Evolutionary conservation across 2,113 vertebrate species (phyloP), one percentile per base, ranked within the genome.

Genomic region (Bos taurus): DNA sequence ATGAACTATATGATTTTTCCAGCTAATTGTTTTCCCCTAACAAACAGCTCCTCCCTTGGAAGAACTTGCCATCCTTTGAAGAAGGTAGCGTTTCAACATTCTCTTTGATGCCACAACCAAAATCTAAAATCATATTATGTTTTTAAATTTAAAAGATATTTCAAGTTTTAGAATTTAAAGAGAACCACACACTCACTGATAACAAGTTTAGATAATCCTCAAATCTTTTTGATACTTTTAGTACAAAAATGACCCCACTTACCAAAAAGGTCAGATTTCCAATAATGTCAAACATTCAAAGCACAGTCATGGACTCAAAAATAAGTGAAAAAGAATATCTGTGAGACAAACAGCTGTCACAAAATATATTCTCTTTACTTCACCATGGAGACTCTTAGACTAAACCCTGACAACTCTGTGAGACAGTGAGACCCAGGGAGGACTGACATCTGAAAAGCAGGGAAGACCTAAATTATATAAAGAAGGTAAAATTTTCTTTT

Each of bases 11-110:
- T 67, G 40, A 87, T 67, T 96, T 96, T 89, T 71, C 21, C 26
- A 96, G 86, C 23, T 88, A 93, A 93, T 23, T 97, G 60, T 77
- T 82, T 93, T 60, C 40, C 50, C 78, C 77, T 77, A 88, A 90
- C 4, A 95, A 71, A 97, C 12, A 84, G 67, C 40, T 84, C 74
- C 88, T 91, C 33, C 56, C 56, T 80, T 7, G 21, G 25, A 36
- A 95, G 23, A 36, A 67, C 13, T 43, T 91, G 57, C 59, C 40
- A 88, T n/a, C 8, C 57, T 88, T 80, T 88, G 17, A 97, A 80
- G 56, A 93, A 67, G 13, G 50, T 33, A 85, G 54, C 17, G 33
- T 90, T 82, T 86, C 90, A 90, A 90, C n/a, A 56, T 88, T 88
- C 54, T 88, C 14, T 84, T 88, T 59, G 56, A 94, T 30, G 50